Base-by-base conservation (phyloP, 1,140 invertebrate species). In the Neuroterus valhalla region DNA sequence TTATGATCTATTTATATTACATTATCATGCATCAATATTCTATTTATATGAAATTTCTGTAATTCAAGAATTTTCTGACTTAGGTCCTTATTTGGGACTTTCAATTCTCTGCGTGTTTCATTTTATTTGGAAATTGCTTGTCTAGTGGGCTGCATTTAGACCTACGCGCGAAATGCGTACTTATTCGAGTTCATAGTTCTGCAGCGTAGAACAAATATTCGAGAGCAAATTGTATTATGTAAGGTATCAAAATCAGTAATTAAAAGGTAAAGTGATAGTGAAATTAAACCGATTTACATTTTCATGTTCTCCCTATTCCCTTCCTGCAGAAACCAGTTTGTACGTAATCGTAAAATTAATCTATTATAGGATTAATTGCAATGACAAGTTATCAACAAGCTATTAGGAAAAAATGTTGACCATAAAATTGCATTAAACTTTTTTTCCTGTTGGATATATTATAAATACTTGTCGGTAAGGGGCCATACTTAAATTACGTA, bases 1-100 rank as follows among this genome's bases (percentile, higher is more conserved):
- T 76, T 62, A 23, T 31, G 78, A 76, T 76, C 43, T 77, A 75
- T 79, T 70, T 77, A 75, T 70, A 72, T 68, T 69, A 71, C 72
- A 74, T 75, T 71, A 74, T 73, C 70, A 55, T 74, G 21, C 74
- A 77, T 45, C 42, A 17, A 62, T 77, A 23, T 44, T 50, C 45
- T 26, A 43, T 66, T 66, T 68, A 71, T 48, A 38, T 66, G 42
- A 19, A 48, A 50, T 66, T 70, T 71, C 19, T 48, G 46, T 67
- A 71, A 31, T 62, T 62, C 15, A 26, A 14, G 48, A 3, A 31
- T 19, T 43, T 10, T 55, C 21, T 38, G 38, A 67, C n/a, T 67
- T 66, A 31, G 8, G 4, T 72, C 42, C 44, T 70, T 31, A 67
- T 62, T 71, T 42, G 43, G 72, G 44, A 76, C 21, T 74, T 55